Evolutionary conservation across 2,113 vertebrate species (phyloP), one percentile per base, ranked within the genome.

Genomic region (Morone saxatilis): DNA sequence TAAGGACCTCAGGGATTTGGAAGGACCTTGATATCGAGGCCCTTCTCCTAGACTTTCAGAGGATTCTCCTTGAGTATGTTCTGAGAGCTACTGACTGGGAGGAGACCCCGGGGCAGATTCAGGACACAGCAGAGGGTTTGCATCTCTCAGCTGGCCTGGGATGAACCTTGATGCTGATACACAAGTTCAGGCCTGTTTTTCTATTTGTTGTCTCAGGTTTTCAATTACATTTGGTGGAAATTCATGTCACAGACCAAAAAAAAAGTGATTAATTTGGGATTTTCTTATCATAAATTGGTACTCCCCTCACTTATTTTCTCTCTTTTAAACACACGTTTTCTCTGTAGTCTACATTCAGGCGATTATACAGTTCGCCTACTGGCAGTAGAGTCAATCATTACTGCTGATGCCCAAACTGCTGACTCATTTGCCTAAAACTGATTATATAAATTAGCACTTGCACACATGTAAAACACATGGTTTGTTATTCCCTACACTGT

Each of bases 91-190:
- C 19, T 48, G 70, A 59, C 61, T 16, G 36, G 31, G 36, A 59
- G 71, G 53, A 76, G 47, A 76, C 70, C 62, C 68, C 10, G 0
- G 53, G 81, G 67, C 43, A 54, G 67, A 67, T 57, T 60, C 53
- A 78, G 22, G 73, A 54, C 63, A 67, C 72, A 73, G 56, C 41
- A 13, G 67, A 75, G 53, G 5, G 40, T 43, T 67, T 56, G 1
- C 2, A 16, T 76, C 76, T 72, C 43, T n/a, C 60, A 50, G 74
- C 63, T 74, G 60, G 19, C 16, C 63, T 31, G 4, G 11, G 25
- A 67, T 43, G 12, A 25, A 53, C 12, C 59, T 74, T 73, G 31
- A 62, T 62, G 17, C 36, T 69, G 69, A 53, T 47, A 13, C 13
- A 14, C 65, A 71, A 16, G 12, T 17, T 57, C 54, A 45, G 14